phyloP scores from a whole-genome alignment of 2,113 vertebrate genomes.

The Pampusana beccarii region DNA sequence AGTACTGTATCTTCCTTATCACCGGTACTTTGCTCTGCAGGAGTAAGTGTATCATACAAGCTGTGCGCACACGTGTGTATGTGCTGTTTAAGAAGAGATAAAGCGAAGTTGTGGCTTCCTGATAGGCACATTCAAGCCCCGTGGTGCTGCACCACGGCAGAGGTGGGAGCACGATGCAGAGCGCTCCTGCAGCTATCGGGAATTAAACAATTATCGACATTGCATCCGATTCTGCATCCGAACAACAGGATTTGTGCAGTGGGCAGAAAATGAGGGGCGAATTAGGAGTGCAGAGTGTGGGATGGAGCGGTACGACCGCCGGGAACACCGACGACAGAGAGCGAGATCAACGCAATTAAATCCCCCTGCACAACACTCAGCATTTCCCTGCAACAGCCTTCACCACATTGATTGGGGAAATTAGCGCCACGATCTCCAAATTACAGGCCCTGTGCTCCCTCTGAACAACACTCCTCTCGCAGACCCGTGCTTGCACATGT shows the following conservation, averaged over 20 bases:
- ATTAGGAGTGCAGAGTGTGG: rapidly evolving
- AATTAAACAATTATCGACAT: neutral
- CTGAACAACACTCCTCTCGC: neutral
- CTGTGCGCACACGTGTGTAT: rapidly evolving
- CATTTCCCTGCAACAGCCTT: neutral
- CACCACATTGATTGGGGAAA: neutral
- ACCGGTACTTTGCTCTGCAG: neutral
- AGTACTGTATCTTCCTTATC: neutral
- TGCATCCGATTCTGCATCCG: neutral
- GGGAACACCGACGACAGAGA: neutral
- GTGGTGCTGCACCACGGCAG: rapidly evolving
- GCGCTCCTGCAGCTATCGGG: neutral
- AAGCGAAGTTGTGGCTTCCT: neutral
- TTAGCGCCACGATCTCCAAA: rapidly evolving
- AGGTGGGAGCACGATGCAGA: rapidly evolving
- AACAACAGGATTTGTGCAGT: neutral
- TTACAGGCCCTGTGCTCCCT: neutral
- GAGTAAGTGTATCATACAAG: rapidly evolving
- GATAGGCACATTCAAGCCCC: neutral
- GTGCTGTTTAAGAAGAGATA: neutral
- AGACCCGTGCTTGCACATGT: neutral
- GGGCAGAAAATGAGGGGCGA: neutral
- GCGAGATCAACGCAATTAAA: rapidly evolving
- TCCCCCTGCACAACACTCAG: neutral
- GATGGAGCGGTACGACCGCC: rapidly evolving